Evolutionary conservation across 2,797 vertebrate genomes (phyloP).

Genomic region (Pelobates cultripes): DNA sequence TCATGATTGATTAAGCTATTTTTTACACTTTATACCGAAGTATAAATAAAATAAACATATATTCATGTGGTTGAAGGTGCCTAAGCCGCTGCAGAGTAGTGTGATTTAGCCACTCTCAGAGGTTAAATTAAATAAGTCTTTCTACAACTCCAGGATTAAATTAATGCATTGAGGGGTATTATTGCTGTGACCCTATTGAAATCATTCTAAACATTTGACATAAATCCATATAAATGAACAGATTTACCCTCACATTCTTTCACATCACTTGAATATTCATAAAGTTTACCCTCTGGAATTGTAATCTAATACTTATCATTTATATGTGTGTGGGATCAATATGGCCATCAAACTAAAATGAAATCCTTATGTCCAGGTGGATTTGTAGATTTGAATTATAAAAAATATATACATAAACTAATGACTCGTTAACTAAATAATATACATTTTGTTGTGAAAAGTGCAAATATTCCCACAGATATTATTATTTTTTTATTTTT

Average conservation of each 20-base stretch:
- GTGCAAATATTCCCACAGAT: neutral
- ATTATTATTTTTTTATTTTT: too few relatives aligned
- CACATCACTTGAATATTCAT: neutral
- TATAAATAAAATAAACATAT: too few relatives aligned
- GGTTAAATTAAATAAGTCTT: neutral
- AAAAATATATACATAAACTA: too few relatives aligned
- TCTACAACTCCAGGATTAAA: neutral
- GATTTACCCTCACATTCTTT: neutral
- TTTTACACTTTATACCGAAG: too few relatives aligned
- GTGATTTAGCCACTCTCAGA: too few relatives aligned
- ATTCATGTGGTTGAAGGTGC: too few relatives aligned
- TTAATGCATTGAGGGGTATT: neutral
- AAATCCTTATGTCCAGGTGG: neutral
- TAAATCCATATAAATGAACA: neutral
- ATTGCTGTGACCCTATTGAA: neutral
- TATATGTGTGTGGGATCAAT: neutral
- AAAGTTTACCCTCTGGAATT: neutral
- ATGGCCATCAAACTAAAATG: neutral
- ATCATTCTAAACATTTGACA: neutral
- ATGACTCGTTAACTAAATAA: too few relatives aligned
- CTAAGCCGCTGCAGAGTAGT: too few relatives aligned
- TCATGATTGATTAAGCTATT: too few relatives aligned
- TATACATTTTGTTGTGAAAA: too few relatives aligned
- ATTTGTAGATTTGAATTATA: too few relatives aligned
- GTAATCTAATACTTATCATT: neutral